Conservation (phyloP, 2,888 invertebrate genomes). For the Crioceris asparagi region DNA sequence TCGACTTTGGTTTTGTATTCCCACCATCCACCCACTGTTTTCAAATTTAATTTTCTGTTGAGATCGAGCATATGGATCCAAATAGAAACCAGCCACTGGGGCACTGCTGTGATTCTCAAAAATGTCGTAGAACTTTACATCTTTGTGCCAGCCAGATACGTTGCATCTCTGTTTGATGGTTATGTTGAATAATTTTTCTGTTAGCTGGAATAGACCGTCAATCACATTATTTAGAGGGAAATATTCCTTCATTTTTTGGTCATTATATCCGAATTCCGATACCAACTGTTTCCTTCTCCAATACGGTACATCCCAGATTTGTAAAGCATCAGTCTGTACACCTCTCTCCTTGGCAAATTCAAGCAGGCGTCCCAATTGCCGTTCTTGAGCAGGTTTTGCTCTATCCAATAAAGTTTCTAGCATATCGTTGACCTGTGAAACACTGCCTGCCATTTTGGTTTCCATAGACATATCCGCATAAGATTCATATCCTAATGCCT, state of each 20-base stretch:
- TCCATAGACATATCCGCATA: slow-evolving; percentile 85
- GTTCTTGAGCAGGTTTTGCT: slow-evolving; percentile 64
- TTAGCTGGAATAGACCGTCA: slow-evolving; percentile 64
- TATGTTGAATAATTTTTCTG: slow-evolving; percentile 68
- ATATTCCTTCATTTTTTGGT: slow-evolving; percentile 62
- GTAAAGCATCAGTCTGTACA: slow-evolving; percentile 45
- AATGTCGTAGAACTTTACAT: slow-evolving; percentile 74
- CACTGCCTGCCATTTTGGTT: slow-evolving; percentile 81
- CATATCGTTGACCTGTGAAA: slow-evolving; percentile 47
- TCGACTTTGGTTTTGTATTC: slow-evolving; percentile 62
- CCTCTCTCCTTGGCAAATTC: slow-evolving; percentile 65
- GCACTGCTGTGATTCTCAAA: slow-evolving; percentile 53
- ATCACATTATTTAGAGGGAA: slow-evolving; percentile 76
- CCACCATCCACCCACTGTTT: slow-evolving; percentile 65
- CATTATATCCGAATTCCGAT: slow-evolving; percentile 55
- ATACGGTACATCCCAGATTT: slow-evolving; percentile 78
- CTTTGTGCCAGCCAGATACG: slow-evolving; percentile 73
- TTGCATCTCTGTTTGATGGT: slow-evolving; percentile 55
- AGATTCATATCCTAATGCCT: slow-evolving; percentile 64
- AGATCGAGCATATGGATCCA: slow-evolving; percentile 67
- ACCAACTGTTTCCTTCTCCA: slow-evolving; percentile 72
- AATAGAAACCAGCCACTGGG: slow-evolving; percentile 73
- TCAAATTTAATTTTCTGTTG: slow-evolving; percentile 51
- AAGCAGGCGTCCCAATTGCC: slow-evolving; percentile 60
- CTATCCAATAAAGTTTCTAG: slow-evolving; percentile 55